phyloP scores from a whole-genome alignment of 2,797 vertebrate genomes.

The Masticophis lateralis region DNA sequence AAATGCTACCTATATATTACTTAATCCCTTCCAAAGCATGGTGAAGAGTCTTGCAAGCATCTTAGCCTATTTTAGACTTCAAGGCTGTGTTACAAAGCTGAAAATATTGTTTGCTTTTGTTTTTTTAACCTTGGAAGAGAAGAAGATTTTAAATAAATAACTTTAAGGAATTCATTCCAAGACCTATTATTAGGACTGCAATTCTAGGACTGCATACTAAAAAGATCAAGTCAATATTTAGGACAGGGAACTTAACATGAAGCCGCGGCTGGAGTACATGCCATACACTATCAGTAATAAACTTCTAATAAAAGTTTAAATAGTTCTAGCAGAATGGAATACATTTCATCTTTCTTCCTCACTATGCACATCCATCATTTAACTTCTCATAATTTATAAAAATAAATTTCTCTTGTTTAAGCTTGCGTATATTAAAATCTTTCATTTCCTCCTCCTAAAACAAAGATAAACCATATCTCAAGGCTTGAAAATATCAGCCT shows the following conservation, averaged over 20 bases:
- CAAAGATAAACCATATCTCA: slow-evolving; percentile 47
- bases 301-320: slow-evolving; percentile 44
- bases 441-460: not conserved
- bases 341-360: not conserved
- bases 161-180: not conserved
- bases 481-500: slow-evolving; percentile 1
- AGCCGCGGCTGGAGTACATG: slow-evolving; percentile 27
- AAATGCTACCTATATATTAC: not conserved
- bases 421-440: not conserved
- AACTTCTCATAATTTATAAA: slow-evolving; percentile 8
- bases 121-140: not conserved
- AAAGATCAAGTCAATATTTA: not conserved
- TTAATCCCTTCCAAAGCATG: not conserved
- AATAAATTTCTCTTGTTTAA: not conserved
- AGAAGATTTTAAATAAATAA: not conserved
- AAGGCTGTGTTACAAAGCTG: not conserved
- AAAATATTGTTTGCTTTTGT: not conserved
- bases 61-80: not conserved
- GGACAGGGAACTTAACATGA: not conserved
- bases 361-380: not conserved
- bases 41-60: not conserved
- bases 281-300: slow-evolving; percentile 31
- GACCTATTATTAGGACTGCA: not conserved
- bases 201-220: not conserved
- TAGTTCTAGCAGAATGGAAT: slow-evolving; percentile 40